These are phyloP conservation scores for Pavo muticus DNA, from an alignment of 2,113 vertebrate genomes.

Conservation along the genomic window DNA sequence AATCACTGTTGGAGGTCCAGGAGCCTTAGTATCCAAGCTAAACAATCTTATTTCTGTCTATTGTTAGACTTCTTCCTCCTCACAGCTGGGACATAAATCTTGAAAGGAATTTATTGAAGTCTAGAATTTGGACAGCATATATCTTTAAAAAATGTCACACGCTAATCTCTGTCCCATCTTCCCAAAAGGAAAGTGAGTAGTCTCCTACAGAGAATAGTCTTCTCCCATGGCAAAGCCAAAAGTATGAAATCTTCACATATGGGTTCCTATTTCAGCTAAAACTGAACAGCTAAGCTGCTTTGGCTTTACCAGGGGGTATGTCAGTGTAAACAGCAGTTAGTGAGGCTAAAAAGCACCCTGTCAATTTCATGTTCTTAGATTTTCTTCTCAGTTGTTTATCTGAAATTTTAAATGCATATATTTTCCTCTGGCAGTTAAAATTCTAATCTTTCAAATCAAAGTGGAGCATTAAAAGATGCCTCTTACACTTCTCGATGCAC, in stretches of 20 bases:
- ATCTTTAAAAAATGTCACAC: background rate
- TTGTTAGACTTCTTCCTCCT: background rate
- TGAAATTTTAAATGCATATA: background rate
- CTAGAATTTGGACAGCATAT: background rate
- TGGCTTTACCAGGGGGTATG: background rate
- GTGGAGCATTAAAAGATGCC: background rate
- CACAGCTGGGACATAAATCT: background rate
- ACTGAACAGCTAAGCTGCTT: background rate
- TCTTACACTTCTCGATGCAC: background rate
- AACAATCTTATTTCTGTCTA: background rate
- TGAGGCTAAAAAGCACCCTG: background rate
- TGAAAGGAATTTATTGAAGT: background rate
- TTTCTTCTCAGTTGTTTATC: background rate
- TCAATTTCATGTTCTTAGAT: background rate
- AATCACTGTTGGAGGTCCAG: background rate
- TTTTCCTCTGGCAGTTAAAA: background rate
- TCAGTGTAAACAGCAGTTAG: background rate
- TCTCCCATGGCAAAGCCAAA: background rate
- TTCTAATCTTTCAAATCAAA: conserved; percentile 4
- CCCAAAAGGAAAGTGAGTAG: background rate
- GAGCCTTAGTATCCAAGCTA: background rate
- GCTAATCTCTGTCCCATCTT: background rate
- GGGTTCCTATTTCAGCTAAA: background rate
- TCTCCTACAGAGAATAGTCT: background rate
- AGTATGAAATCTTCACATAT: background rate